phyloP scores from a whole-genome alignment of 2,113 vertebrate genomes.

The Uropsilus gracilis region DNA sequence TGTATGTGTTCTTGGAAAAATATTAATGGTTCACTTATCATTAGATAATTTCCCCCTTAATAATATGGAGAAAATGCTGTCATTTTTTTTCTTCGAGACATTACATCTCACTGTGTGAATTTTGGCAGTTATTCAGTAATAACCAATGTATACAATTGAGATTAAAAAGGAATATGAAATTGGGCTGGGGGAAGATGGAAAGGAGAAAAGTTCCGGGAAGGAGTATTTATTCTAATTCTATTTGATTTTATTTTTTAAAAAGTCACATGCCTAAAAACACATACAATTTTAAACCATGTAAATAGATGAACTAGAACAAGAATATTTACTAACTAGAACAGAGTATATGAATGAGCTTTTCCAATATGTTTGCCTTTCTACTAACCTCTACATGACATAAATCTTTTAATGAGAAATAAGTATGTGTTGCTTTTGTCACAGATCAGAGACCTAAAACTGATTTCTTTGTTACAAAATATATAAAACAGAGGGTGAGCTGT shows the following conservation, averaged over 20 bases:
- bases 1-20: neutral
- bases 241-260: neutral
- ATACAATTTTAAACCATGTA: neutral
- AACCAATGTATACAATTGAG: neutral
- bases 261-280: neutral
- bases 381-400: neutral
- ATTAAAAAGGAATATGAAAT: neutral
- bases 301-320: neutral
- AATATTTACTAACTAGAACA: neutral
- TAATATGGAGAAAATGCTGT: slow-evolving; percentile 18
- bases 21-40: neutral
- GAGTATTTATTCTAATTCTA: neutral
- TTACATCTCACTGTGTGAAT: neutral
- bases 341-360: neutral
- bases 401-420: slow-evolving; percentile 17
- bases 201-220: too few species aligned
- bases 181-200: neutral
- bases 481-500: neutral
- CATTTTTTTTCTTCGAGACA: neutral
- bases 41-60: neutral
- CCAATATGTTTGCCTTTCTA: neutral
- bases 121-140: neutral
- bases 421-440: neutral
- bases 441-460: slow-evolving; percentile 30
- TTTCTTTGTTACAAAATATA: slow-evolving; percentile 36